phyloP scores from a whole-genome alignment of 2,113 vertebrate genomes.

The Dascyllus trimaculatus region DNA sequence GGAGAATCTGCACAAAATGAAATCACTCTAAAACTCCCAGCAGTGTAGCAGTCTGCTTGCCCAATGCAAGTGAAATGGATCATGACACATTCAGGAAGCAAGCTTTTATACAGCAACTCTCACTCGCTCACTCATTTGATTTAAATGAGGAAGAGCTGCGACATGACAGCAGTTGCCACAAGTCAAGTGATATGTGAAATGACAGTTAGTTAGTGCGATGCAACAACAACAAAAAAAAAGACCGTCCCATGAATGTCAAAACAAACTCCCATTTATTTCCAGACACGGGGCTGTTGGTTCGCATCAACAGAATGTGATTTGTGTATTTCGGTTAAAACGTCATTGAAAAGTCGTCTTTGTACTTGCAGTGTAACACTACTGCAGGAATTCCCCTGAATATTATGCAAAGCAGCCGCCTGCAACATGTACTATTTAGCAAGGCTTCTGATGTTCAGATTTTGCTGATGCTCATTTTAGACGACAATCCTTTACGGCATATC shows the following conservation, averaged over 20 bases:
- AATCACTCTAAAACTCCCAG: not conserved
- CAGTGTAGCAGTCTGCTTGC: constrained; percentile 1
- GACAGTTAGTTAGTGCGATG: not conserved
- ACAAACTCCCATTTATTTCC: not conserved
- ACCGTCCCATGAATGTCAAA: not conserved
- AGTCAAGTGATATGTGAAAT: not conserved
- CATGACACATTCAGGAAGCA: constrained; percentile 71
- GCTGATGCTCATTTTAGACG: not conserved
- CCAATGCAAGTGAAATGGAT: constrained; percentile 50
- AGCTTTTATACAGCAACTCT: constrained; percentile 36
- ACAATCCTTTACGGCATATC: not conserved
- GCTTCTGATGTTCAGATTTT: not conserved
- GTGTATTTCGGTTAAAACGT: not conserved
- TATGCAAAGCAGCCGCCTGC: not conserved
- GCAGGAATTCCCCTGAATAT: not conserved
- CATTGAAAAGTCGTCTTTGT: not conserved
- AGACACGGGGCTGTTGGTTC: not conserved
- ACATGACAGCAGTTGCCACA: constrained; percentile 48
- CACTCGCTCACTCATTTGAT: constrained; percentile 61
- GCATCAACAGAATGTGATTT: not conserved
- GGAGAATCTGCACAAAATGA: constrained; percentile 1
- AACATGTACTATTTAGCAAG: not conserved
- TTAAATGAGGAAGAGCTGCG: constrained; percentile 83
- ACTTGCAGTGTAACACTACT: not conserved
- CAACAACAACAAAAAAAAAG: no score